Base-by-base conservation (phyloP, 2,113 vertebrate genomes). In the Myxocyprinus asiaticus region DNA sequence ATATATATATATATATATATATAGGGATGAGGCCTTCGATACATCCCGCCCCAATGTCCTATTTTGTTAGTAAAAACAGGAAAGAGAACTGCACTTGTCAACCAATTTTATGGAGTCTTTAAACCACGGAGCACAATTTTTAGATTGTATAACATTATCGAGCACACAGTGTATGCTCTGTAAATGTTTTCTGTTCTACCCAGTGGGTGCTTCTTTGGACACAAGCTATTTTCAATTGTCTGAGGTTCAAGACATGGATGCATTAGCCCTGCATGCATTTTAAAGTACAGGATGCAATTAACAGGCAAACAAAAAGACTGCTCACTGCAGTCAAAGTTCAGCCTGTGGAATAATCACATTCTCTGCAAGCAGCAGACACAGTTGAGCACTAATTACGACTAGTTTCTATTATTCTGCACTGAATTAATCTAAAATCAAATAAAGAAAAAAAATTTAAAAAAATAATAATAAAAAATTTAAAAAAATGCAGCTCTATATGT, bases 281-380 rank as follows among this genome's bases (percentile, higher is more conserved):
- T 55, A 76, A 51, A 76, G 61, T 76, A 55, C 73, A 64, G 62
- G 48, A 76, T 53, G 62, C 74, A 76, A 76, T 76, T 76, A 76
- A 55, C 9, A 8, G 14, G 8, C 14, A 61, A 47, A 65, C 12
- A 65, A 33, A 58, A 65, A 48, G 56, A 17, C 58, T 76, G 22
- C n/a, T 12, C 9, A 51, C 22, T 51, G n/a, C n/a, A n/a, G 73
- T 47, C 73, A 64, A 43, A 65, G 61, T 76, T 76, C 47, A 33
- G 9, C 8, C 12, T 65, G 14, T 43, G 48, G 8, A 76, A 55
- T 44, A 76, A 64, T 65, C 47, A 48, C 12, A 51, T 14, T 55
- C 48, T 42, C 48, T 65, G 61, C 48, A 10, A 55, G 33, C 22
- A 53, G 12, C 10, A 45, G 11, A 33, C 22, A 33, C 22, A 33